Conservation (phyloP, 2,797 vertebrate species). For the Pipistrellus kuhlii region DNA sequence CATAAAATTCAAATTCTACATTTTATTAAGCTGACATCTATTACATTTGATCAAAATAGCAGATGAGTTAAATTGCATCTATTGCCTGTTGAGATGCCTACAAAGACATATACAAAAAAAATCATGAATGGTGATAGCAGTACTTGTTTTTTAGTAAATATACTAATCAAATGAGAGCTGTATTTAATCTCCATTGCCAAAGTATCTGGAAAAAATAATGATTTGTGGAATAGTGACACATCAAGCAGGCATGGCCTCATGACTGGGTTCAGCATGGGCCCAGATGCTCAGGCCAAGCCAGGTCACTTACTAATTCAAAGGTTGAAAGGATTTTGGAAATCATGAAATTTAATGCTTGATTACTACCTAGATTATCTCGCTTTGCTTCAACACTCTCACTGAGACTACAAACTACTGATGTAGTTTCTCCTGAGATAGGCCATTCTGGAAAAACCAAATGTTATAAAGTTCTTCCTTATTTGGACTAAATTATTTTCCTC, state of each 20-base stretch:
- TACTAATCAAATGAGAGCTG: not conserved
- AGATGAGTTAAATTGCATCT: not conserved
- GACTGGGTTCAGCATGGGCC: not conserved
- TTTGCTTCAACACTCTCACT: not conserved
- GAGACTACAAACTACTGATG: not conserved
- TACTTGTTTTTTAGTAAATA: constrained; percentile 34
- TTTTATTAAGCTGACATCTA: not conserved
- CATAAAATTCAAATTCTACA: not conserved
- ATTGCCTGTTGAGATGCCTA: not conserved
- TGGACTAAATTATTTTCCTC: not conserved
- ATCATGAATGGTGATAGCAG: not conserved
- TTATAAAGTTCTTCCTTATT: constrained; percentile 13
- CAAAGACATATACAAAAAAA: not conserved
- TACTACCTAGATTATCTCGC: not conserved
- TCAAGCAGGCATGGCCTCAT: not conserved
- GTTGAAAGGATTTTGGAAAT: not conserved
- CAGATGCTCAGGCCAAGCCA: not conserved
- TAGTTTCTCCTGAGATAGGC: not conserved
- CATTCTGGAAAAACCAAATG: not conserved
- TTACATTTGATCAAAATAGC: not conserved
- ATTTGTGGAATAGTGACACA: not conserved
- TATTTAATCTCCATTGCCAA: not conserved
- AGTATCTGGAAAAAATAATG: constrained; percentile 16
- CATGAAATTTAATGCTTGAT: not conserved
- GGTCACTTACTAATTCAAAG: not conserved